Evolutionary conservation across 2,888 invertebrate genomes (phyloP), one percentile per base, ranked within the genome.

Genomic region (Drosophila maculinotata): DNA sequence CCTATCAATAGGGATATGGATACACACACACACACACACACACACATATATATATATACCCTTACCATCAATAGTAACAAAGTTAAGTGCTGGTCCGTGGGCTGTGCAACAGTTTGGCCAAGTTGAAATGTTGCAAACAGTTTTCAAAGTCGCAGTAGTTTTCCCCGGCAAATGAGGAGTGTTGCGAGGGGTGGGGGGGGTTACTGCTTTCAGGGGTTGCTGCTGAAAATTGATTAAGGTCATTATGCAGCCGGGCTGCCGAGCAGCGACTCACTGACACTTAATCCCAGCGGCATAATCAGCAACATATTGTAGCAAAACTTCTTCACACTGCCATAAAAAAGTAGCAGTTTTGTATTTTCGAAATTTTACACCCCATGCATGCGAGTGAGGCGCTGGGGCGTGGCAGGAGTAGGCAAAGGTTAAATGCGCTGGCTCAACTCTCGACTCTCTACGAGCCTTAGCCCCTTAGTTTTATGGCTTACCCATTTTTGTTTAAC

Each of bases 261-360:
- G 35, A 56, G 53, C 48, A 39, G 51, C 66, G 63, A 57, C 77
- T 68, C 63, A 76, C 79, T 80, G 81, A 86, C 83, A 86, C 86
- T 79, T 84, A 87, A 81, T 85, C 84, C 84, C 84, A 87, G 78
- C 83, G 84, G 84, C 78, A 78, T 85, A 87, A 85, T 85, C 84
- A 85, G 87, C 83, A 87, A 85, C 84, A 85, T 85, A 85, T 85
- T 85, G 84, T 80, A 87, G 84, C 87, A 86, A 83, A 82, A 82
- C 70, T 81, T 72, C 70, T 80, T 78, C 67, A 77, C 76, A 47
- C 73, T 70, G 77, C 59, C 73, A 79, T 75, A 77, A 82, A 78
- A 69, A 69, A 31, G 70, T 72, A 69, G 66, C 75, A 78, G 67
- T 70, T 78, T 78, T 81, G 79, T 83, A 68, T 74, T 71, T 68